Evolutionary conservation across 2,113 vertebrate species (phyloP), one percentile per base, ranked within the genome.

Genomic region (Ptilonorhynchus violaceus): DNA sequence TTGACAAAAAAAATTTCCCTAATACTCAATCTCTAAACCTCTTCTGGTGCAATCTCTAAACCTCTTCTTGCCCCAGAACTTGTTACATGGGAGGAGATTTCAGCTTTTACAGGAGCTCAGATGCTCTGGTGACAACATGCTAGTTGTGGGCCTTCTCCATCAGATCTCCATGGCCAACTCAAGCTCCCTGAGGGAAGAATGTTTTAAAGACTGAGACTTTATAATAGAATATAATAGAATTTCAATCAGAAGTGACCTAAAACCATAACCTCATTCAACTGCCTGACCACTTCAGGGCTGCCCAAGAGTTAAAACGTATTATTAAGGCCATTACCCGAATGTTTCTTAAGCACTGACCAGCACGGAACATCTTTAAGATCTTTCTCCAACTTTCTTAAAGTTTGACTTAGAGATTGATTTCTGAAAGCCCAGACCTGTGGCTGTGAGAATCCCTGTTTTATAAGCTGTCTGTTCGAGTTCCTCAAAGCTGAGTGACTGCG

Each of bases 401-500:
- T 87, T 85, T 77, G 21, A 27, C n/a, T 70, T 56, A 8, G 58
- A 87, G 47, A 55, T 64, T 64, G 3, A 2, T 46, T 82, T 89
- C 66, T 41, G 49, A 91, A 78, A 68, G 17, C 56, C 52, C 52
- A 63, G 22, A 97, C 95, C 94, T 95, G 80, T 96, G 85, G 41
- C 73, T 82, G 31, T 68, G 78, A 47, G 63, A 93, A 55, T 82
- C 52, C 78, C 35, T 79, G 75, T 89, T 94, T 93, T 93, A 69
- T 80, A 77, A 92, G 74, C 76, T 94, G 96, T 96, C 96, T 66
- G 49, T 72, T 91, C 0, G 33, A 74, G 80, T 96, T 91, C 81
- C 87, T 92, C 87, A 88, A 5, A 89, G 74, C 68, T 67, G 81
- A 97, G 78, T 96, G 95, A 97, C 84, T 96, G 88, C 95, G 64